Evolutionary conservation across 2,797 vertebrate species (phyloP), one percentile per base, ranked within the genome.

Genomic region (Melanotaenia maccullochi): DNA sequence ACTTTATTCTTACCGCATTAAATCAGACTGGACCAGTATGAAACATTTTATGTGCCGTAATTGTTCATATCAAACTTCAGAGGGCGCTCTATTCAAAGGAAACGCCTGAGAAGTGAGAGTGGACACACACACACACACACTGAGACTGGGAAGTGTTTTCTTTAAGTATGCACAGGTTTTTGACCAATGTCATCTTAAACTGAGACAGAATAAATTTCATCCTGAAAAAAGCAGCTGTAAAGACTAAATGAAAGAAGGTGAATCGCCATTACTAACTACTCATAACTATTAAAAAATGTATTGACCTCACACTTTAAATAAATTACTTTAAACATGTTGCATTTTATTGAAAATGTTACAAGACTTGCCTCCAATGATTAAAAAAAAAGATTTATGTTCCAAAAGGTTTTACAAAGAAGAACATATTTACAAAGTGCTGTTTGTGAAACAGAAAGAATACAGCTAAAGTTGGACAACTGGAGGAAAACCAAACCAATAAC

Each of bases 391-490:
- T 25, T 65, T n/a, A 65, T 65, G 11, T 52, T 73, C 22, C 47
- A 42, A 68, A 75, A 74, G 28, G 18, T 57, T 56, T 70, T 42
- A 67, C 32, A 78, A 69, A 61, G 60, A 58, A 63, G 54, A 33
- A 65, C 30, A 9, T 87, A 82, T 88, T 5, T 86, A 88, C 83
- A 88, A 88, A 86, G 83, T 87, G 82, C 82, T 81, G 76, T 14
- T 72, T 60, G 13, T 44, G 40, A 20, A 47, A 68, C 33, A 59
- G 14, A 33, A 57, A 33, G 32, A 22, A 57, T 33, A 47, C 40
- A 38, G 12, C 9, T 35, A 22, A 9, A 61, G 30, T 55, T 3
- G 40, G 9, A 72, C n/a, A 25, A 25, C 24, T 49, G 33, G 30
- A 44, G 52, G 6, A 2, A 40, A 40, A 6, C 55, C 8, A 51